Base-by-base conservation (phyloP, 1,140 invertebrate genomes). In the Zaprionus davidi region DNA sequence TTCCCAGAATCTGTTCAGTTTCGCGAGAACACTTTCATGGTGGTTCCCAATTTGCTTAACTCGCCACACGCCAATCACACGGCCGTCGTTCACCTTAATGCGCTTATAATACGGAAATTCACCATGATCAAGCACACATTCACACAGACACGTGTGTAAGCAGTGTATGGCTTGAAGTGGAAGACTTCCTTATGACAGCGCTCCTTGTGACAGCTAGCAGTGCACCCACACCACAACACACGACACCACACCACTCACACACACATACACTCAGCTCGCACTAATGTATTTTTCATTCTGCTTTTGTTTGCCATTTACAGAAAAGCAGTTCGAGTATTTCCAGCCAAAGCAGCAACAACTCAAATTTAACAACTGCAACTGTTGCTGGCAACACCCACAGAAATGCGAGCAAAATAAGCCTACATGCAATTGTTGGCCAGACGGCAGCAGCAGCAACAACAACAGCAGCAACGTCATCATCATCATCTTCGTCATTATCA, bases 381-480 rank as follows among this genome's bases (percentile, higher is more conserved):
- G 22, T 85, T 53, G 36, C 77, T 71, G 76, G 71, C 58, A 88
- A 90, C 90, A 92, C 86, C 91, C 91, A 92, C 90, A 92, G 82
- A 74, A 88, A 76, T 71, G 78, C 87, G 78, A 77, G 78, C 49
- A 92, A 91, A 91, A 86, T 92, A 88, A 92, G 91, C 91, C 91
- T 92, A 92, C 90, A 92, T 92, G 83, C 91, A 90, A 92, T 92
- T 92, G 91, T 92, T 85, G 91, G 87, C 78, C 78, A 79, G 73
- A 69, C 81, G 74, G 62, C 81, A 63, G 65, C 78, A 58, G 36
- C 82, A 78, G 13, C 88, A 70, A n/a, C 74, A 78, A 26, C 82
- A 78, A 22, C 78, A 66, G 24, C 73, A 71, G 12, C 77, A 71
- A 20, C 20, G 26, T 38, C 74, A 59, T 57, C 62, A 77, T 76